phyloP scores from a whole-genome alignment of 1,140 invertebrate genomes.

The Battus philenor region DNA sequence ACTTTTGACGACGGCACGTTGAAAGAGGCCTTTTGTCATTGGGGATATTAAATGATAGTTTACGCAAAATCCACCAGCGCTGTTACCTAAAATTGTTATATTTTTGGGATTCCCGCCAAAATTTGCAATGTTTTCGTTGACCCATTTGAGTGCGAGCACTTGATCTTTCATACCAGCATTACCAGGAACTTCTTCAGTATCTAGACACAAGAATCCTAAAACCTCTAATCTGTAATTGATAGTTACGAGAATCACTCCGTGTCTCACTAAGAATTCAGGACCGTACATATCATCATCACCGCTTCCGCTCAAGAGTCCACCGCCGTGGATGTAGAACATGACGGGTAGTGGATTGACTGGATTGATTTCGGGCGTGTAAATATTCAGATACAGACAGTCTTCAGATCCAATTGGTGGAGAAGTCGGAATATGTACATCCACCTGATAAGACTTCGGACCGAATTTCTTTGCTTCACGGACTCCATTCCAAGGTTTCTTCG shows the following conservation, averaged over 20 bases:
- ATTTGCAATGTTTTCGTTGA: constrained; percentile 32
- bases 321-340: constrained; percentile 21
- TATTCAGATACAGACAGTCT: constrained; percentile 79
- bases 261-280: constrained; percentile 19
- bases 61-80: constrained; percentile 77
- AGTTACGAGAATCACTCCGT: constrained; percentile 17
- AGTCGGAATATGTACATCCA: constrained; percentile 15
- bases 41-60: constrained; percentile 75
- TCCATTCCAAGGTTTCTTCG: constrained; percentile 31
- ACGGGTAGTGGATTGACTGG: constrained; percentile 24
- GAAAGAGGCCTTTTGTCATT: constrained; percentile 76
- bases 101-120: constrained; percentile 84
- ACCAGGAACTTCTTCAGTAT: constrained; percentile 36
- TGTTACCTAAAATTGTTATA: constrained; percentile 85
- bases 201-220: constrained; percentile 17
- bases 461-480: constrained; percentile 27
- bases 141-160: constrained; percentile 38
- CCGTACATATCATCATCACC: constrained; percentile 18
- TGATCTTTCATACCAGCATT: constrained; percentile 43
- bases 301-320: constrained; percentile 1
- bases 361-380: constrained; percentile 68
- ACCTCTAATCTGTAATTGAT: constrained; percentile 16
- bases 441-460: constrained; percentile 25
- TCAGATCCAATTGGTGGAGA: constrained; percentile 39
- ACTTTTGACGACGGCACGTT: constrained; percentile 34